Evolutionary conservation across 1,140 invertebrate species (phyloP).

Genomic region (Tetramorium simillimum): DNA sequence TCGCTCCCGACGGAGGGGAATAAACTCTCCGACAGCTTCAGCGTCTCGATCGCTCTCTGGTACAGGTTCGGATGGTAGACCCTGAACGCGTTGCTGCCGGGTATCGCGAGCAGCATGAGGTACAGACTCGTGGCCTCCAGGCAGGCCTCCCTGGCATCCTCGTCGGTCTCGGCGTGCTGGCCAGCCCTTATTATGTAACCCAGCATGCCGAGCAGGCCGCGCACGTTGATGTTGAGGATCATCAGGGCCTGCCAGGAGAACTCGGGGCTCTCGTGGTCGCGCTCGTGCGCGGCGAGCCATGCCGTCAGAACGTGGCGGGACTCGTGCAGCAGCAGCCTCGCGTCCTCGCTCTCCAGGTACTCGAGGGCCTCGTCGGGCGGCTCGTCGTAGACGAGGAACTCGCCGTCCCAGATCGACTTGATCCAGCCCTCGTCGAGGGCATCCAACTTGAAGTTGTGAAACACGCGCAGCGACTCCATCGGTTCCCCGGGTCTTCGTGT

Average conservation of each 20-base stretch:
- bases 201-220: slow-evolving; percentile 85
- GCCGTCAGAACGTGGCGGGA: slow-evolving; percentile 71
- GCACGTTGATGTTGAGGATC: slow-evolving; percentile 84
- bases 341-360: slow-evolving; percentile 81
- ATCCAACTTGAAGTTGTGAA: slow-evolving; percentile 81
- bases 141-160: slow-evolving; percentile 80
- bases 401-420: slow-evolving; percentile 83
- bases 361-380: slow-evolving; percentile 83
- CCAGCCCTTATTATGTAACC: slow-evolving; percentile 85
- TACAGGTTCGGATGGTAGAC: slow-evolving; percentile 87
- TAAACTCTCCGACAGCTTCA: slow-evolving; percentile 81
- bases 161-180: slow-evolving; percentile 77
- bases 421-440: slow-evolving; percentile 84
- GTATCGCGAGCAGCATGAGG: slow-evolving; percentile 84
- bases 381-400: slow-evolving; percentile 84
- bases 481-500: not conserved
- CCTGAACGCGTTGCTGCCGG: slow-evolving; percentile 87
- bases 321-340: slow-evolving; percentile 77
- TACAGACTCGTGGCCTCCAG: slow-evolving; percentile 84
- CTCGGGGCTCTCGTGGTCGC: slow-evolving; percentile 63
- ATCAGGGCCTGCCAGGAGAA: slow-evolving; percentile 86
- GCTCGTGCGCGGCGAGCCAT: slow-evolving; percentile 75
- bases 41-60: slow-evolving; percentile 84
- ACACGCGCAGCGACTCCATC: slow-evolving; percentile 80
- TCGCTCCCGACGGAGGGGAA: slow-evolving; percentile 59